Evolutionary conservation across 2,888 invertebrate genomes (phyloP).

Genomic region (Linnaemya tessellans): DNA sequence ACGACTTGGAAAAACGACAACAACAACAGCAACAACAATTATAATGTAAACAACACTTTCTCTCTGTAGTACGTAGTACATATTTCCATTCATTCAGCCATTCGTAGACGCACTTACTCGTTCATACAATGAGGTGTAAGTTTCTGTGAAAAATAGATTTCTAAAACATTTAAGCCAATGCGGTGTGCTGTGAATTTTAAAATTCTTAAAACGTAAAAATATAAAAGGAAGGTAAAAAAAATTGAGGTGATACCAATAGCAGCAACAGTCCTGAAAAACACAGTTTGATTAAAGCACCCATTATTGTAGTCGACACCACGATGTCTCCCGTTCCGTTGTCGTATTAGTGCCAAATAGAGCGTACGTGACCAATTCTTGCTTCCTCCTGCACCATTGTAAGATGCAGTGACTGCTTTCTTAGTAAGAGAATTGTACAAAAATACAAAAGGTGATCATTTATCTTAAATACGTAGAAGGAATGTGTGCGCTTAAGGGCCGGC

Average conservation of each 20-base stretch:
- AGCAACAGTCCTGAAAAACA: conserved; percentile 41
- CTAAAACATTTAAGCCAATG: conserved; percentile 82
- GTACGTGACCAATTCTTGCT: conserved; percentile 81
- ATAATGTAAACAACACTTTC: conserved; percentile 61
- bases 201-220: conserved; percentile 62
- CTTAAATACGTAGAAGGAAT: conserved; percentile 76
- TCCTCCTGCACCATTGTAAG: conserved; percentile 12
- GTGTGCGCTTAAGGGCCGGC: conserved; percentile 70
- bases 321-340: conserved; percentile 48
- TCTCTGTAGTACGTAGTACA: conserved; percentile 8
- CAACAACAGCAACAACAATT: conserved; percentile 14
- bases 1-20: conserved; percentile 23
- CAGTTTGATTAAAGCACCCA: conserved; percentile 46
- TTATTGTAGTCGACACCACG: conserved; percentile 13
- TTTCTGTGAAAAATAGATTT: conserved; percentile 81
- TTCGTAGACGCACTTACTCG: neutral
- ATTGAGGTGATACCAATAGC: conserved; percentile 45
- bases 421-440: conserved; percentile 32
- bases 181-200: conserved; percentile 80
- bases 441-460: conserved; percentile 80
- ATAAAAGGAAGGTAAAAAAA: conserved; percentile 66
- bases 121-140: conserved; percentile 60
- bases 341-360: conserved; percentile 79
- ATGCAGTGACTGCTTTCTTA: conserved; percentile 76
- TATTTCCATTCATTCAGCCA: conserved; percentile 8